Percentiles rank a stretch among this genome's conserved stretches.
Evolutionary conservation across 2,113 vertebrate species (phyloP).

Genomic region (Phocoena sinus): DNA sequence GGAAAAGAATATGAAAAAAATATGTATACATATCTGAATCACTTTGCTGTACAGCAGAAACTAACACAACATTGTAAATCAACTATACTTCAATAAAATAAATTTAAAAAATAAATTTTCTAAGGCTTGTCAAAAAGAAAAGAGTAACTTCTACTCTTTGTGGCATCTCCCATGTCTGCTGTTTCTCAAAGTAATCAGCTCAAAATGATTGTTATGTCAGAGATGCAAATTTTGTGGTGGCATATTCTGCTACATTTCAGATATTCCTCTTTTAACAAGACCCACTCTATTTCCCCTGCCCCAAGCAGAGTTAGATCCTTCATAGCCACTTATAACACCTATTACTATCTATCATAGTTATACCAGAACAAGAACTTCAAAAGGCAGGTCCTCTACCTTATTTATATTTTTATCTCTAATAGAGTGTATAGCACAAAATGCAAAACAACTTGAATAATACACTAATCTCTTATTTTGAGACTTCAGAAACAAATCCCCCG

Average conservation of each 20-base stretch:
- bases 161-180: neutral
- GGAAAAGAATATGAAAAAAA: neutral
- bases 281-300: neutral
- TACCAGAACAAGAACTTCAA: neutral
- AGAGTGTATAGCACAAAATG: neutral
- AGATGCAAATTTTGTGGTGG: neutral
- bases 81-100: neutral
- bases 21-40: neutral
- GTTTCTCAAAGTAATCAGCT: neutral
- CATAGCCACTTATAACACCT: neutral
- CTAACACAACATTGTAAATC: neutral
- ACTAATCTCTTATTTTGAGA: conserved; percentile 22
- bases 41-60: neutral
- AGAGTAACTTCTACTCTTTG: neutral
- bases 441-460: neutral
- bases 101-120: neutral
- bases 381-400: neutral
- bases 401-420: neutral
- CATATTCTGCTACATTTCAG: neutral
- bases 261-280: neutral
- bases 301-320: neutral
- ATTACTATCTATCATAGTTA: neutral
- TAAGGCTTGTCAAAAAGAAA: neutral
- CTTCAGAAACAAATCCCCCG: neutral
- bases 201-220: neutral